Percentiles rank a stretch among this genome's conserved stretches.
phyloP scores from a whole-genome alignment of 2,888 invertebrate species.

The Timema cristinae region DNA sequence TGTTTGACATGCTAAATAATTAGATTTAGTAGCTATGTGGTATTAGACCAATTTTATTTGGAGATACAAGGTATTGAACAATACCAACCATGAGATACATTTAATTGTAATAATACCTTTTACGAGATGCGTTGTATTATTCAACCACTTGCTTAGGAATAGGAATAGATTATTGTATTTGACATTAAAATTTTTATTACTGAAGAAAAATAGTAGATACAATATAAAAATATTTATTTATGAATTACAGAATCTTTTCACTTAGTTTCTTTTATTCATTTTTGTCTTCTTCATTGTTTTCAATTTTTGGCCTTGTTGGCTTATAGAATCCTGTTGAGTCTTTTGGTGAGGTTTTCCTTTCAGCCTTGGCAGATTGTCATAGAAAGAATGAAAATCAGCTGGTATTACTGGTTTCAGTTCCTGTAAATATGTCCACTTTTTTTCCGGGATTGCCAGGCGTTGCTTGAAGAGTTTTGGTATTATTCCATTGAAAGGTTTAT shows the following conservation, averaged over 20 bases:
- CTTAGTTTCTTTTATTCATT: neutral
- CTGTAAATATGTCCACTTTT: slow-evolving; percentile 1
- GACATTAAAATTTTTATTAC: no score
- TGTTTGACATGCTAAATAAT: neutral
- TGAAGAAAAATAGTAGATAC: no score
- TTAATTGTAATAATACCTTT: neutral
- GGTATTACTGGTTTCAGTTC: neutral
- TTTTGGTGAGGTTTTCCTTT: neutral
- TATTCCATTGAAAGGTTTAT: neutral
- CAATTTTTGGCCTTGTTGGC: neutral
- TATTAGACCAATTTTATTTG: slow-evolving; percentile 1
- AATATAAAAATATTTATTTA: no score
- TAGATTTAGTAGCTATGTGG: neutral
- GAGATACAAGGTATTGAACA: slow-evolving; percentile 7
- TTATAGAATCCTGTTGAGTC: neutral
- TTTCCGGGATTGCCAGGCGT: neutral
- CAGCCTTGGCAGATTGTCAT: neutral
- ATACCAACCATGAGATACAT: slow-evolving; percentile 5
- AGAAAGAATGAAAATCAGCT: neutral
- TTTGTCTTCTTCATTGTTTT: neutral
- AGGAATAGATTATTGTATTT: no score
- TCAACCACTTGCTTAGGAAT: neutral
- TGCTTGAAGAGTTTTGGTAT: slow-evolving; percentile 9
- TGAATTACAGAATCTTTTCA: no score
- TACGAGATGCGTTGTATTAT: neutral